Evolutionary conservation across 2,888 invertebrate genomes (phyloP).

Genomic region (Andrena trimmerana): DNA sequence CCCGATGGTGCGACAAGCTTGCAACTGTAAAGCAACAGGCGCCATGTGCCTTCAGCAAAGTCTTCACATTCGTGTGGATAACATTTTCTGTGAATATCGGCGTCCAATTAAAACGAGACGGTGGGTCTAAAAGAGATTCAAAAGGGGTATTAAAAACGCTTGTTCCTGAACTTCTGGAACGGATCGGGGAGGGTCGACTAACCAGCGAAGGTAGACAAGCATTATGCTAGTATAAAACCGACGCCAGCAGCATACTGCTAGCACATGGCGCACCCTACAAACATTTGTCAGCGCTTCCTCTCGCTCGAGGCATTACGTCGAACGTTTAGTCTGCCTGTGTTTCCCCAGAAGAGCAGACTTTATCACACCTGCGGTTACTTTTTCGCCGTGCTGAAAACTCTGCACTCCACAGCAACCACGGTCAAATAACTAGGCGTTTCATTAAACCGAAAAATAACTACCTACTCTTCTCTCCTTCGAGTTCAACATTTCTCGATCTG

Average conservation of each 20-base stretch:
- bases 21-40: conserved; percentile 9
- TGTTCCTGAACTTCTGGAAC: conserved; percentile 3
- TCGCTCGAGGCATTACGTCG: conserved; percentile 22
- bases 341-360: conserved; percentile 5
- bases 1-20: neutral
- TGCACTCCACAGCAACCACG: neutral
- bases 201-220: conserved; percentile 31
- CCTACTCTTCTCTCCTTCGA: neutral
- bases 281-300: conserved; percentile 61
- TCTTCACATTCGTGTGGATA: neutral
- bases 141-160: neutral
- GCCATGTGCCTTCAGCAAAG: neutral
- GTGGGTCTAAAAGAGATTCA: neutral
- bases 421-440: neutral
- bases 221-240: conserved; percentile 55
- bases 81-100: neutral
- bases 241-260: conserved; percentile 52
- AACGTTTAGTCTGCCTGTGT: conserved; percentile 17
- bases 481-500: too few relatives aligned
- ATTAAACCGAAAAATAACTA: neutral
- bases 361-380: conserved; percentile 18
- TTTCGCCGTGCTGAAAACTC: conserved; percentile 13
- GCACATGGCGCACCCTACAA: conserved; percentile 53
- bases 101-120: neutral
- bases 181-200: conserved; percentile 29